A percentile compares a stretch with the other conserved stretches of the same genome.
phyloP scores from a whole-genome alignment of 2,797 vertebrate species.

The Alectoris magna region DNA sequence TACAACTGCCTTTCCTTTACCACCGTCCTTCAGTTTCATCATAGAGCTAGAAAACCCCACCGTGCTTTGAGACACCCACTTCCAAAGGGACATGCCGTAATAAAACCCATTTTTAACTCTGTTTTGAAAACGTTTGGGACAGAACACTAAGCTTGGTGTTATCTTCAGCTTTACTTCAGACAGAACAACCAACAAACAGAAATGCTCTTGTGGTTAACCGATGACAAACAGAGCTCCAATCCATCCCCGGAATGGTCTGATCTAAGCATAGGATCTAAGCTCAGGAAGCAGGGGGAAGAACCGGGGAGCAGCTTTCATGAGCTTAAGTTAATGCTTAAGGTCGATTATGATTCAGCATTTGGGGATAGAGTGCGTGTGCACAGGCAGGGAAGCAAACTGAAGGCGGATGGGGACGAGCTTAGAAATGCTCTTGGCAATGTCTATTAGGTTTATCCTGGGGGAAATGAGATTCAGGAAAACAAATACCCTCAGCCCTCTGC shows the following conservation, averaged over 20 bases:
- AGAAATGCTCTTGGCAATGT: neutral
- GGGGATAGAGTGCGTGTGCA: neutral
- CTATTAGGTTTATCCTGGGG: neutral
- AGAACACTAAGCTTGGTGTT: neutral
- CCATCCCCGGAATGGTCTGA: neutral
- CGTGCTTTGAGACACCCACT: neutral
- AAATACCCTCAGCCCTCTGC: neutral
- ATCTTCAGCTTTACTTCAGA: neutral
- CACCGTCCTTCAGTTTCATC: neutral
- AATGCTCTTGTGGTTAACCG: neutral
- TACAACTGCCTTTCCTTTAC: neutral
- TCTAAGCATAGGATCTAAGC: neutral
- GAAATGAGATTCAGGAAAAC: neutral
- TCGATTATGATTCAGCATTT: neutral
- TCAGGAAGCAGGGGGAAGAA: neutral
- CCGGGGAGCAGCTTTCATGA: neutral
- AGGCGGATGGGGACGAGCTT: neutral
- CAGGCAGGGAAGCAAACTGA: neutral
- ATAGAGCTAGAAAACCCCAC: neutral
- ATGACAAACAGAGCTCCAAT: neutral
- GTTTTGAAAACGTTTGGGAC: neutral
- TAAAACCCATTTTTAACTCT: neutral
- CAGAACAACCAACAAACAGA: neutral
- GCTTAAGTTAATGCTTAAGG: neutral
- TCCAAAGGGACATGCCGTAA: neutral